These are phyloP conservation scores for Lamellibrachia luymesi DNA, from an alignment of 1,140 invertebrate genomes.

Conservation along the genomic window DNA sequence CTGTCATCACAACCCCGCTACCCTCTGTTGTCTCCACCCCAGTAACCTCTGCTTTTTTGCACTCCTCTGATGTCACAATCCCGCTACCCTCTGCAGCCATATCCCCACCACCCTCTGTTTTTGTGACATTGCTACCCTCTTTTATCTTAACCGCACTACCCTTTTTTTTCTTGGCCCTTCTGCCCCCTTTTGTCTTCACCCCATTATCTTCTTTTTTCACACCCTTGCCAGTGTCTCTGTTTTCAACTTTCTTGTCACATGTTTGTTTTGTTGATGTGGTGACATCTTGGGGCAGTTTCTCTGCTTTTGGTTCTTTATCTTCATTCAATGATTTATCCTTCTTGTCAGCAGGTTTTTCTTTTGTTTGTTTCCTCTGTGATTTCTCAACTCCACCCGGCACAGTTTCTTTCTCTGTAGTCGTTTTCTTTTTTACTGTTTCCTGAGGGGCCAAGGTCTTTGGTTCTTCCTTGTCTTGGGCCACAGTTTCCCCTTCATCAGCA, in stretches of 20 bases:
- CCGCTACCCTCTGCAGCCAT: neutral
- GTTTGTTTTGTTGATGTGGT: neutral
- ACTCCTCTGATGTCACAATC: neutral
- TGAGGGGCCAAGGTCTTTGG: neutral
- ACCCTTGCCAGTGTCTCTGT: neutral
- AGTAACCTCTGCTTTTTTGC: neutral
- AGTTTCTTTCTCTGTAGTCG: neutral
- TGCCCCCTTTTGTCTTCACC: neutral
- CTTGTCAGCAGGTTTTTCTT: neutral
- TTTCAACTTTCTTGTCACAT: neutral
- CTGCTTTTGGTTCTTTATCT: neutral
- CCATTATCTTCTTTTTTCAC: neutral
- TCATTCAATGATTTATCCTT: neutral
- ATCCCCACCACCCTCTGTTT: neutral
- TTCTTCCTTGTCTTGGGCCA: neutral
- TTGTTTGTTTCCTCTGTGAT: neutral
- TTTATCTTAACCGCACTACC: neutral
- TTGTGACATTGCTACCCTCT: neutral
- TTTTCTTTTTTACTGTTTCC: neutral
- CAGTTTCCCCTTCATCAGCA: neutral
- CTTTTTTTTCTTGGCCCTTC: neutral
- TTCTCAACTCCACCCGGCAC: neutral
- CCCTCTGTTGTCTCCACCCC: neutral
- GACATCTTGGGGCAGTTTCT: neutral
- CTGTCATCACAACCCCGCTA: neutral